phyloP scores from a whole-genome alignment of 2,113 vertebrate genomes.

The Myocastor coypus region DNA sequence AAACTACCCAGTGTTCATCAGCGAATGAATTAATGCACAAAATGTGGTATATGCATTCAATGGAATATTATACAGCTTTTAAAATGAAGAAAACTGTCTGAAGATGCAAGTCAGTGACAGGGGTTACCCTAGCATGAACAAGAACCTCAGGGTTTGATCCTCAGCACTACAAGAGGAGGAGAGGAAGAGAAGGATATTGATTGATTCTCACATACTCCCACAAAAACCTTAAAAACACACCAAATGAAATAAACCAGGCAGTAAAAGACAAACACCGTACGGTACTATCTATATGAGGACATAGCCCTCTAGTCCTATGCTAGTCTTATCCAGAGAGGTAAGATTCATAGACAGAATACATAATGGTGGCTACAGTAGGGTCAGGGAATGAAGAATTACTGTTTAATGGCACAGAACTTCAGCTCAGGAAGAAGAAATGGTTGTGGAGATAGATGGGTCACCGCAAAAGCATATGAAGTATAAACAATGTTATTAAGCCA shows the following conservation, averaged over 20 bases:
- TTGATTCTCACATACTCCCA: neutral
- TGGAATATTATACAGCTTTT: conserved; percentile 27
- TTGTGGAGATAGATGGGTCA: neutral
- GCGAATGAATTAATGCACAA: neutral
- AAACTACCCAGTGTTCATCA: neutral
- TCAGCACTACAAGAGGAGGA: neutral
- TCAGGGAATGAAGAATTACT: neutral
- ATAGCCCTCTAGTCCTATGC: neutral
- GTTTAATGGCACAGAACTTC: neutral
- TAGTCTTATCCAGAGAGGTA: neutral
- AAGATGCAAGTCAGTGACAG: neutral
- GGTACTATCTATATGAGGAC: neutral
- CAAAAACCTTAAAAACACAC: neutral
- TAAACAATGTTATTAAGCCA: neutral
- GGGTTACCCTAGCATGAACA: neutral
- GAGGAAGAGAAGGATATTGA: neutral
- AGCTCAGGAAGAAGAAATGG: neutral
- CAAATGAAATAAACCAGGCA: neutral
- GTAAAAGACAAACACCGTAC: neutral
- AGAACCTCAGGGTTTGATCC: neutral
- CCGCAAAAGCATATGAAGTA: neutral
- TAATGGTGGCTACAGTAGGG: neutral
- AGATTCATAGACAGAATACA: neutral
- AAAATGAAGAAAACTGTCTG: neutral
- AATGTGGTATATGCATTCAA: neutral